Evolutionary conservation across 64 coral and sea anemone species (phyloP).

Genomic region (Montipora sp.): DNA sequence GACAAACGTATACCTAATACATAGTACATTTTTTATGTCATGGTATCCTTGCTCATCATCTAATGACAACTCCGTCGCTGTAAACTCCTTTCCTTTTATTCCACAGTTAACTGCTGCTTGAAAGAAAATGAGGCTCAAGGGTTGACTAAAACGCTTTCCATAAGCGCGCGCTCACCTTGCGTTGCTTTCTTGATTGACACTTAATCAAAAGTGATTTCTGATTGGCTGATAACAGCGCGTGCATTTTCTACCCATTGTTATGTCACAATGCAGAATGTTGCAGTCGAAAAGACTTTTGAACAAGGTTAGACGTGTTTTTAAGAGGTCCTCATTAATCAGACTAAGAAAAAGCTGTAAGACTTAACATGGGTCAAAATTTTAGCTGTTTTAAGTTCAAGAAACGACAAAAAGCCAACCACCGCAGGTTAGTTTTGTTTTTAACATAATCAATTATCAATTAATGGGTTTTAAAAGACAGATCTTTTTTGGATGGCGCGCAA

Average conservation of each 20-base stretch:
- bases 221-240: constrained; percentile 15
- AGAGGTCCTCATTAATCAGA: not conserved
- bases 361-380: constrained; percentile 22
- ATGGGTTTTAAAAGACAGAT: too few relatives aligned
- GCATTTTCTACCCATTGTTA: constrained; percentile 13
- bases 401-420: not conserved
- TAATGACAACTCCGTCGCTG: too few relatives aligned
- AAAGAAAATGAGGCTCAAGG: too few relatives aligned
- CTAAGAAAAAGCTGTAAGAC: not conserved
- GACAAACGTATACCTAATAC: too few relatives aligned
- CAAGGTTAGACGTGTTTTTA: constrained; percentile 14
- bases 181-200: too few relatives aligned
- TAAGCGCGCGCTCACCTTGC: too few relatives aligned
- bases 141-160: too few relatives aligned
- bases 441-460: not conserved
- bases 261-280: not conserved
- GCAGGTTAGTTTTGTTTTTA: not conserved
- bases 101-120: too few relatives aligned
- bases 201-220: not conserved
- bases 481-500: not conserved
- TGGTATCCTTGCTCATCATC: too few relatives aligned
- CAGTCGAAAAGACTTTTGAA: not conserved
- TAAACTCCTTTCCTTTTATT: too few relatives aligned
- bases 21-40: too few relatives aligned
- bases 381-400: not conserved